Evolutionary conservation across 2,113 vertebrate species (phyloP).

Genomic region (Nipponia nippon): DNA sequence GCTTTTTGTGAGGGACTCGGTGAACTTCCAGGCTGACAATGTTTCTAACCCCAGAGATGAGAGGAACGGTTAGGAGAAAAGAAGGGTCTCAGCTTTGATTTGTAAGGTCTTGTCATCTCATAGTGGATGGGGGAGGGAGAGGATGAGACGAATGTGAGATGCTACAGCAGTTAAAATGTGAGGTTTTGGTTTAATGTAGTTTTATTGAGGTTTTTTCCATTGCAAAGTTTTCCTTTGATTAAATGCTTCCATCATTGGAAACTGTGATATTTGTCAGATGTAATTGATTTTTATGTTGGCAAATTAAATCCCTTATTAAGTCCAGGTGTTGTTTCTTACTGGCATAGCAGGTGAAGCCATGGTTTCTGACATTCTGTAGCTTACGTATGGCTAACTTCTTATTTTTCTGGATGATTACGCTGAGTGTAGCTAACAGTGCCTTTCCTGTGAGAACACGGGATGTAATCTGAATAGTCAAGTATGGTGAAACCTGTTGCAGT

Average conservation of each 20-base stretch:
- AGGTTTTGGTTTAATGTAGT: neutral
- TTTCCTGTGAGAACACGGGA: neutral
- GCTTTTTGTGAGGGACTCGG: neutral
- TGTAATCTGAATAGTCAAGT: neutral
- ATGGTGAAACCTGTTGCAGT: neutral
- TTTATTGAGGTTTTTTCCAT: neutral
- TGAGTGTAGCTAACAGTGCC: neutral
- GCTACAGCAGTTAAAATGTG: neutral
- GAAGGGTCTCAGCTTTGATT: neutral
- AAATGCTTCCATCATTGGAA: neutral
- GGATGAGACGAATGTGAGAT: neutral
- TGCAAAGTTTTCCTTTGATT: neutral
- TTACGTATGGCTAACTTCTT: neutral
- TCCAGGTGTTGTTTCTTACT: neutral
- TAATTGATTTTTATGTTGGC: neutral
- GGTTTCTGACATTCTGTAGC: neutral
- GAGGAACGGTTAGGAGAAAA: neutral
- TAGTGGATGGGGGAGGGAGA: neutral
- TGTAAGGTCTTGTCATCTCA: neutral
- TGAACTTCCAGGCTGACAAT: neutral
- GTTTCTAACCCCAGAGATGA: neutral
- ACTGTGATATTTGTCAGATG: neutral
- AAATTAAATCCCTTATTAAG: neutral
- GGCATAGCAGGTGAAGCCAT: neutral
- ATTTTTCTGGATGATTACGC: neutral